phyloP scores from a whole-genome alignment of 2,888 invertebrate genomes.

The Dione juno region DNA sequence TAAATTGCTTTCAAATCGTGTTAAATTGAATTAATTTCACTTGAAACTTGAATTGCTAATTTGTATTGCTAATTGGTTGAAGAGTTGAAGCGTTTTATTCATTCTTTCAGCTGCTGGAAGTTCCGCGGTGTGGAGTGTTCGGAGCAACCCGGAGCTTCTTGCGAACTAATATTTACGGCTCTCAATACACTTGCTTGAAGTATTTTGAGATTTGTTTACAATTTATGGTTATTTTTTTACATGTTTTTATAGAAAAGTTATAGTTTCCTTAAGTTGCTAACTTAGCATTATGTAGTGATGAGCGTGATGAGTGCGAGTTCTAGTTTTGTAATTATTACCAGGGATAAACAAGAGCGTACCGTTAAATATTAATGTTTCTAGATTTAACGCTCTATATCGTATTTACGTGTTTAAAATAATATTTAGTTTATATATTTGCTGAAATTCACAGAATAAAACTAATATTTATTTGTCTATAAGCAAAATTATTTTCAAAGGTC shows the following conservation, averaged over 20 bases:
- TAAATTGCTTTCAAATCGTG: slow-evolving; percentile 33
- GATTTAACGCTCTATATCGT: too few relatives aligned
- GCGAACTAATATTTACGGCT: slow-evolving; percentile 18
- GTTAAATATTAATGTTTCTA: too few relatives aligned
- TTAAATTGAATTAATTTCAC: slow-evolving; percentile 36
- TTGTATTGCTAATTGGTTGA: slow-evolving; percentile 35
- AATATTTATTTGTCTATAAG: too few relatives aligned
- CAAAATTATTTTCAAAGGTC: too few relatives aligned
- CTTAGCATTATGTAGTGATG: too few relatives aligned
- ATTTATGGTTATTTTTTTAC: neutral
- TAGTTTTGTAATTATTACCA: too few relatives aligned
- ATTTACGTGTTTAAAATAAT: too few relatives aligned
- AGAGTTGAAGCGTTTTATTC: slow-evolving; percentile 18
- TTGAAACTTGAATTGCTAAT: slow-evolving; percentile 33
- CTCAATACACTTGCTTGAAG: neutral
- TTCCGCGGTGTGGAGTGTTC: slow-evolving; percentile 19
- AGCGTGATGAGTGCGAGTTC: too few relatives aligned
- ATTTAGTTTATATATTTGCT: too few relatives aligned
- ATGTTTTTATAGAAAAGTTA: neutral
- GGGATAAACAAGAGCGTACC: too few relatives aligned
- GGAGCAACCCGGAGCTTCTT: neutral
- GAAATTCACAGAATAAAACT: too few relatives aligned
- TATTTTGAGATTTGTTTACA: neutral
- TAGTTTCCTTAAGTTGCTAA: too few relatives aligned
- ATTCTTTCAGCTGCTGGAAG: slow-evolving; percentile 29